Percentiles rank a stretch among this genome's conserved stretches.
Evolutionary conservation across 1,140 invertebrate species (phyloP).

Genomic region (Drosophila aff.): DNA sequence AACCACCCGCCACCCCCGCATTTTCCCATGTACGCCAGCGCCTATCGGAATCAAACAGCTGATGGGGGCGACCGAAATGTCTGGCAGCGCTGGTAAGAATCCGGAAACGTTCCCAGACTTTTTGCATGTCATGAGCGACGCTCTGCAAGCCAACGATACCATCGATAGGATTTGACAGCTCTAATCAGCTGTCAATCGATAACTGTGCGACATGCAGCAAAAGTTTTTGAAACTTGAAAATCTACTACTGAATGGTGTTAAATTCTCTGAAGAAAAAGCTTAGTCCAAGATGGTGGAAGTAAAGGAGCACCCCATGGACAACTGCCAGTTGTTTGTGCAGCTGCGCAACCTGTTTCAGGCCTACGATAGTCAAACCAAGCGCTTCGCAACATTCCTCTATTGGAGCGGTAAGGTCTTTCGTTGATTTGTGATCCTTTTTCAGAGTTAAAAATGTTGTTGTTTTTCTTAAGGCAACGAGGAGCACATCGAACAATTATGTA

Average conservation of each 20-base stretch:
- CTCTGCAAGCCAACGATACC: neutral
- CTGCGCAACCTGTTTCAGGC: constrained; percentile 13
- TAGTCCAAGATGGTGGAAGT: neutral
- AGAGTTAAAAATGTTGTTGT: neutral
- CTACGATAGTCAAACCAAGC: constrained; percentile 9
- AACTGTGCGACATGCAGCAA: neutral
- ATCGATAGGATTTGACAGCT: neutral
- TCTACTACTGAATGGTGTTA: neutral
- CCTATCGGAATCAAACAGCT: constrained; percentile 29
- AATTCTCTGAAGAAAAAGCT: neutral
- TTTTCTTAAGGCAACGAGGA: constrained; percentile 43
- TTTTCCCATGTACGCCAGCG: neutral
- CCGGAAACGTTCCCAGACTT: too few relatives aligned
- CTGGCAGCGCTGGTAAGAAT: too few relatives aligned
- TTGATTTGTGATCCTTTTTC: neutral
- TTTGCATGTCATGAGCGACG: too few relatives aligned
- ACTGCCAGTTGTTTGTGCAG: constrained; percentile 44
- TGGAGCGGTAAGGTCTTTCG: constrained; percentile 29
- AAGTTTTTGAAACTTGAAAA: neutral
- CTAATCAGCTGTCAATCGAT: neutral
- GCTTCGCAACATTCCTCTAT: constrained; percentile 28
- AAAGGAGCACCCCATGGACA: constrained; percentile 35
- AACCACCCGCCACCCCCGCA: constrained; percentile 12
- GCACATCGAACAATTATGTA: constrained; percentile 27
- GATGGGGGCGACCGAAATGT: neutral